Evolutionary conservation across 2,797 vertebrate genomes (phyloP).

Genomic region (Hoplostethus mediterraneus): DNA sequence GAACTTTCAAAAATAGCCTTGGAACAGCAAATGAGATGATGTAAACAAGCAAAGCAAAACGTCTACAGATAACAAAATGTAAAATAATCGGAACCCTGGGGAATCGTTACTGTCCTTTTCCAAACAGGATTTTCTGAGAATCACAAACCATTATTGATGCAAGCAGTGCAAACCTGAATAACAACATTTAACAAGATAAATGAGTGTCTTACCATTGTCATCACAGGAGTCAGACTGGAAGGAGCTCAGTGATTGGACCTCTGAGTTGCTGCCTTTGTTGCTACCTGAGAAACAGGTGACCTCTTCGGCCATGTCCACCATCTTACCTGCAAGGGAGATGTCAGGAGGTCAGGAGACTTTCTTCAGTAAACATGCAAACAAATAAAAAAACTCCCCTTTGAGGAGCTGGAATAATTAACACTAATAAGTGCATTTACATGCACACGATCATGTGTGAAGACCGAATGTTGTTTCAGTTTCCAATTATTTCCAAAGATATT

Average conservation of each 20-base stretch:
- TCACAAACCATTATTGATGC: background rate
- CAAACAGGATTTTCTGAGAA: background rate
- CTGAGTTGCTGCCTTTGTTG: slow-evolving; percentile 95
- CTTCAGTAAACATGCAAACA: background rate
- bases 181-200: background rate
- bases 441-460: too few relatives aligned
- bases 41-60: slow-evolving; percentile 21
- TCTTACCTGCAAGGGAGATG: slow-evolving; percentile 86
- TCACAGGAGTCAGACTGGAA: slow-evolving; percentile 97
- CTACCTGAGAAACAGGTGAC: slow-evolving; percentile 94
- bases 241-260: slow-evolving; percentile 96
- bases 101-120: background rate
- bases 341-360: slow-evolving; percentile 4
- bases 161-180: background rate
- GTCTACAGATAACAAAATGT: background rate
- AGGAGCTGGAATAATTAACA: background rate
- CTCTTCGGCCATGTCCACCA: slow-evolving; percentile 91
- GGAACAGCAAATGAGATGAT: background rate
- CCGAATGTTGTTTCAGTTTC: too few relatives aligned
- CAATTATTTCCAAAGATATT: too few relatives aligned
- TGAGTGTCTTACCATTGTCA: slow-evolving; percentile 92
- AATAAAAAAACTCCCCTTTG: background rate
- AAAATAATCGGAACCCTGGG: background rate
- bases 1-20: slow-evolving; percentile 7
- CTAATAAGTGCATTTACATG: too few relatives aligned